A percentile compares a stretch with the other conserved stretches of the same genome.
Conservation (phyloP, 2,797 vertebrate genomes). For the Ctenopoma kingsleyae region DNA sequence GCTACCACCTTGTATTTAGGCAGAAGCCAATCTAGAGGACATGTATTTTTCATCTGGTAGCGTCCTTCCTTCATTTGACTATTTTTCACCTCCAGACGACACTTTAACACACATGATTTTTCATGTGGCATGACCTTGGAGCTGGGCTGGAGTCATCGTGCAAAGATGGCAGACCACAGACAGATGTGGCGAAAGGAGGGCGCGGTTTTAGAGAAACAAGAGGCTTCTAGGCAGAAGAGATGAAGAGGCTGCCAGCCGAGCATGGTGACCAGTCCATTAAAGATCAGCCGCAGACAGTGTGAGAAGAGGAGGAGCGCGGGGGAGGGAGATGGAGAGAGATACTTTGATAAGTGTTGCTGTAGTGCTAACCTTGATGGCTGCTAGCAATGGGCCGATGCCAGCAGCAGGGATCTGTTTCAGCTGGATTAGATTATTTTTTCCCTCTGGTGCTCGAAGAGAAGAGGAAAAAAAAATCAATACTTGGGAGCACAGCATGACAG, state of each 20-base stretch:
- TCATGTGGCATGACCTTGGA: constrained; percentile 84
- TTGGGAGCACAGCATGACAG: constrained; percentile 85
- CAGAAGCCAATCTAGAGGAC: constrained; percentile 15
- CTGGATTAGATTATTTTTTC: constrained; percentile 89
- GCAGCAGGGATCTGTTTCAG: constrained; percentile 86
- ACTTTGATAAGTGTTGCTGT: constrained; percentile 96
- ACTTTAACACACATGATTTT: constrained; percentile 77
- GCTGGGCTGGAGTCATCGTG: constrained; percentile 50
- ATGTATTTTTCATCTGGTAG: constrained; percentile 75
- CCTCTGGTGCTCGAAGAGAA: constrained; percentile 57
- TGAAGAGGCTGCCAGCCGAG: constrained; percentile 80
- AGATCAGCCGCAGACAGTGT: constrained; percentile 75
- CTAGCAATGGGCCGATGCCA: constrained; percentile 78
- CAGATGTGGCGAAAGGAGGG: constrained; percentile 64
- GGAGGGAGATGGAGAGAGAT: constrained; percentile 75
- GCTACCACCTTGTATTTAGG: not conserved
- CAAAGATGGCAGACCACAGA: constrained; percentile 64
- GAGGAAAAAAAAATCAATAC: constrained; percentile 92
- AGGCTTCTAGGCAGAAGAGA: constrained; percentile 66
- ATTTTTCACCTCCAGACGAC: constrained; percentile 81
- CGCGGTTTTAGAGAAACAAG: constrained; percentile 55
- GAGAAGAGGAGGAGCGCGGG: constrained; percentile 72
- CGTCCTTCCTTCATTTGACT: constrained; percentile 77
- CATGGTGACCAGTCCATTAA: constrained; percentile 92
- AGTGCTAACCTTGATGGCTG: constrained; percentile 96